Conservation (phyloP, 2,797 vertebrate species). For the Chelonia mydas region DNA sequence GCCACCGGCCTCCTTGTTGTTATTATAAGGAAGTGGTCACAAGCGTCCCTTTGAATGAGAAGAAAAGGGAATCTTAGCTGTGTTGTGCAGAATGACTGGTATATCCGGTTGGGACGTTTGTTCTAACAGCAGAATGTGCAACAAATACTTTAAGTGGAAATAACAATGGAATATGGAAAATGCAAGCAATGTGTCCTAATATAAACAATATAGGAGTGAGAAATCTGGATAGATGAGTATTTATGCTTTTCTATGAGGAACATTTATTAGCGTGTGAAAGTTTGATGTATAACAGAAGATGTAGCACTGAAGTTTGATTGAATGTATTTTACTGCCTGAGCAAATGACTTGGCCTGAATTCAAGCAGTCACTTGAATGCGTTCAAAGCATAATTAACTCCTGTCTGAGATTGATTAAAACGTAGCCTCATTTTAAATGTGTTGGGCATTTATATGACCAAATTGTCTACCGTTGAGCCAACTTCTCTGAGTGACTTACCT, state of each 20-base stretch:
- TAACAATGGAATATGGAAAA: neutral
- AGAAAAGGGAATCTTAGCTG: neutral
- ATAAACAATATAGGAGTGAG: neutral
- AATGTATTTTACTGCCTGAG: neutral
- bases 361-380: neutral
- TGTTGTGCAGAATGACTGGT: no score
- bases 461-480: neutral
- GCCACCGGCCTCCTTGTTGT: no score
- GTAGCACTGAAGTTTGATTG: neutral
- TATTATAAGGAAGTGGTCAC: neutral
- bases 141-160: neutral
- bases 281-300: constrained; percentile 13
- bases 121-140: neutral
- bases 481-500: neutral
- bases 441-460: neutral
- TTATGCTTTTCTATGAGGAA: neutral
- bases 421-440: neutral
- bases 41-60: neutral
- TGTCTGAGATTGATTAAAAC: neutral
- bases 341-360: neutral
- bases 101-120: neutral
- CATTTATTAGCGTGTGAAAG: neutral
- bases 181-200: neutral
- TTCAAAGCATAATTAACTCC: neutral
- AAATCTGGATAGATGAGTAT: neutral